These are phyloP conservation scores for Ceratitis capitata DNA, from an alignment of 1,140 invertebrate species.

Conservation along the genomic window DNA sequence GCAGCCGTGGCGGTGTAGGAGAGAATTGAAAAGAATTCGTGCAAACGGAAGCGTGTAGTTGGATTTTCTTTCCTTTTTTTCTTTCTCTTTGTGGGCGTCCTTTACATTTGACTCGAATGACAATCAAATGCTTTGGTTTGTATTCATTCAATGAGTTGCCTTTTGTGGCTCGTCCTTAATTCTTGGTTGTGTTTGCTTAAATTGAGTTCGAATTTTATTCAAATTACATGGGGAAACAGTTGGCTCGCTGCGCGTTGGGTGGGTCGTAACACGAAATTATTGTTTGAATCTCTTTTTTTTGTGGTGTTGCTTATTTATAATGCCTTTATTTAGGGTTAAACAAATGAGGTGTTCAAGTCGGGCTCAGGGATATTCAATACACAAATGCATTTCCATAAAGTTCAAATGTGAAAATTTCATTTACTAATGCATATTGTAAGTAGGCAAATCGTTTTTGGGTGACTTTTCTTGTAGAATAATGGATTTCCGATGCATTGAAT, in stretches of 20 bases:
- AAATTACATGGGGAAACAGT: not conserved
- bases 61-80: no score
- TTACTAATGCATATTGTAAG: not conserved
- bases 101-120: not conserved
- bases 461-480: no score
- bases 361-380: not conserved
- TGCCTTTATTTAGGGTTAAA: not conserved
- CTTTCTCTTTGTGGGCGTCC: not conserved
- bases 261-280: not conserved
- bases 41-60: constrained; percentile 7
- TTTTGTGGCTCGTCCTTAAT: not conserved
- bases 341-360: not conserved
- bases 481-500: no score
- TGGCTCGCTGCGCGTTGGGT: not conserved
- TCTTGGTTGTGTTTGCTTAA: not conserved
- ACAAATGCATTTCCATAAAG: not conserved
- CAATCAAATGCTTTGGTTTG: not conserved
- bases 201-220: not conserved
- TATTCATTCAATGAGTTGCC: not conserved
- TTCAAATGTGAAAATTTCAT: not conserved
- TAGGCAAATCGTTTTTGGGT: no score
- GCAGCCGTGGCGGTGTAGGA: no score
- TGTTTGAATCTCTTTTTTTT: not conserved
- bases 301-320: not conserved
- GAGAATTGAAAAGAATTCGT: not conserved